Conservation (phyloP, 2,113 vertebrate genomes). For the Sarotherodon lohbergeri region DNA sequence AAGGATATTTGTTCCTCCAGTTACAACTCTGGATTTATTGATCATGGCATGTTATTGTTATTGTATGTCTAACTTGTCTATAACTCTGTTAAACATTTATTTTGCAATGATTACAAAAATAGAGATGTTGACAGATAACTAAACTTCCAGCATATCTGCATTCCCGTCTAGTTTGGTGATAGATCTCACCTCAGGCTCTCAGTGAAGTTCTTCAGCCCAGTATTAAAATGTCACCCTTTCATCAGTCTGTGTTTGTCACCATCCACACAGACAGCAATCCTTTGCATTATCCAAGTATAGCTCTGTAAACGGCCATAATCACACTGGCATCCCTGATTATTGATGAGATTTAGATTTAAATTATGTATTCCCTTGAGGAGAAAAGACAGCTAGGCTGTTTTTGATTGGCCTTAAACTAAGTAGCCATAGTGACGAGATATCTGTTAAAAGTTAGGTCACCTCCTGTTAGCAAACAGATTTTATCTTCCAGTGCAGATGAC, state of each 20-base stretch:
- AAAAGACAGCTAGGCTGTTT: conserved; percentile 8
- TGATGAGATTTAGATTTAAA: conserved; percentile 54
- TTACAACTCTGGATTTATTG: conserved; percentile 3
- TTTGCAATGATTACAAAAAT: not conserved
- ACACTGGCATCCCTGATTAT: conserved; percentile 50
- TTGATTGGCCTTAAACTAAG: conserved; percentile 58
- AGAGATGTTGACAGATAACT: not conserved
- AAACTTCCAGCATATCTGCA: not conserved
- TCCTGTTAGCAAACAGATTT: conserved; percentile 15
- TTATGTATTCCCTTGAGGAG: conserved; percentile 37
- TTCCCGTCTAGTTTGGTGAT: rapidly evolving
- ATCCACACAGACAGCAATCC: conserved; percentile 11
- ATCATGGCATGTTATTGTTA: not conserved
- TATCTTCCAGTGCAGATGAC: conserved; percentile 26
- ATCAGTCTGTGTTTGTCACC: conserved; percentile 19
- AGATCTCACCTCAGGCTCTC: not conserved
- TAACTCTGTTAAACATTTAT: not conserved
- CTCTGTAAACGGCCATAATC: conserved; percentile 23
- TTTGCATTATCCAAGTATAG: conserved; percentile 12
- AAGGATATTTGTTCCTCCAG: not conserved
- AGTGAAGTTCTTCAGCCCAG: not conserved
- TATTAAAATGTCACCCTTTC: not conserved
- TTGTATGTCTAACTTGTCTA: not conserved
- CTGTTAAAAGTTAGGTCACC: conserved; percentile 28
- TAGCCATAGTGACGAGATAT: conserved; percentile 33